Evolutionary conservation across 1,140 invertebrate genomes (phyloP).

Genomic region (Diabrotica virgifera): DNA sequence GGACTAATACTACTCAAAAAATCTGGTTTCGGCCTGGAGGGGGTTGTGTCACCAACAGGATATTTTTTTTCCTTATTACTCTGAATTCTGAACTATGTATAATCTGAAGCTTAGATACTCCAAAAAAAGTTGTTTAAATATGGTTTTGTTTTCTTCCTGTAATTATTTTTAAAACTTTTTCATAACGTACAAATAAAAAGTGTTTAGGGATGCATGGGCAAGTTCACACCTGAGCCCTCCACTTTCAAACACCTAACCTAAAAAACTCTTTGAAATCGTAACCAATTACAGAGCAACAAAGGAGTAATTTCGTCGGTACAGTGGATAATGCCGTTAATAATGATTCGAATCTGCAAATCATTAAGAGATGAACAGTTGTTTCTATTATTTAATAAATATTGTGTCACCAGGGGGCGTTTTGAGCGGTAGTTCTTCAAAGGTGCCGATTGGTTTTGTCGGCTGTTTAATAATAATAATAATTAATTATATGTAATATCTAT

Average conservation of each 20-base stretch:
- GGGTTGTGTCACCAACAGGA: no score
- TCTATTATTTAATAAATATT: constrained; percentile 31
- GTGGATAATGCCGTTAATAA: constrained; percentile 24
- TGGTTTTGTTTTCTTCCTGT: no score
- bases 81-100: no score
- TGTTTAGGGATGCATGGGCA: no score
- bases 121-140: no score
- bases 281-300: constrained; percentile 32
- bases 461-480: background rate
- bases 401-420: constrained; percentile 10
- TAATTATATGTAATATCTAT: constrained; percentile 3
- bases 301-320: constrained; percentile 22
- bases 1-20: no score
- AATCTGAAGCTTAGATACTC: no score
- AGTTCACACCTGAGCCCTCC: no score
- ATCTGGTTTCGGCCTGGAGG: no score
- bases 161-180: no score
- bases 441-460: background rate
- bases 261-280: background rate
- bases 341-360: constrained; percentile 31
- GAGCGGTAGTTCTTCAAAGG: constrained; percentile 1
- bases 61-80: no score
- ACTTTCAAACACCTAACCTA: background rate
- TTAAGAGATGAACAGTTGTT: constrained; percentile 31
- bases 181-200: no score